phyloP scores from a whole-genome alignment of 1,140 invertebrate genomes.

The Lepidotrigona ventralis region DNA sequence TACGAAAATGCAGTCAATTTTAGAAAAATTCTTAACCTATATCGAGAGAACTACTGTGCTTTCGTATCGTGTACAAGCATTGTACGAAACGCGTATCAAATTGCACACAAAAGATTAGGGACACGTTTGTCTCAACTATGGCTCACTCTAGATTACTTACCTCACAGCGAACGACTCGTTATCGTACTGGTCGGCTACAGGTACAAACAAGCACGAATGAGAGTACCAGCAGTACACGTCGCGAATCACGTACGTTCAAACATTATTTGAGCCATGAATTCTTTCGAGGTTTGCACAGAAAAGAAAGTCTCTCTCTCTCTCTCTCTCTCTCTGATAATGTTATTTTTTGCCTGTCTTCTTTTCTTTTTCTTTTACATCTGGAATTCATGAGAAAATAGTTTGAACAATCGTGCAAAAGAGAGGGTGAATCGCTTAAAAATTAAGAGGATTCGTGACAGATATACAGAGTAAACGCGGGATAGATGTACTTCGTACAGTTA shows the following conservation, averaged over 20 bases:
- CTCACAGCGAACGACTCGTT: background rate
- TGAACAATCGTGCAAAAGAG: background rate
- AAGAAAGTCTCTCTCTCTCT: too few relatives aligned
- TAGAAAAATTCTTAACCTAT: background rate
- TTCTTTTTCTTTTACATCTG: too few relatives aligned
- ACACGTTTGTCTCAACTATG: background rate
- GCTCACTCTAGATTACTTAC: conserved; percentile 4
- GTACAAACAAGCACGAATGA: background rate
- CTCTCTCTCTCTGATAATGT: too few relatives aligned
- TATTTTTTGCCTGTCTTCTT: too few relatives aligned
- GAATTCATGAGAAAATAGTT: background rate
- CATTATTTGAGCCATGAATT: conserved; percentile 38
- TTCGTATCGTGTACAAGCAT: too few relatives aligned
- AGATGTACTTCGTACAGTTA: conserved; percentile 11
- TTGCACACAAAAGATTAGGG: background rate
- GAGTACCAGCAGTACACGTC: background rate
- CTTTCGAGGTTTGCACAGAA: background rate
- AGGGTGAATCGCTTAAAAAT: background rate
- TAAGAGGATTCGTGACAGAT: background rate
- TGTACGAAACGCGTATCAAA: background rate
- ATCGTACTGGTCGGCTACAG: background rate
- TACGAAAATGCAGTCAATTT: background rate
- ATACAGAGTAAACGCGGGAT: background rate
- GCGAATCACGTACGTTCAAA: background rate
- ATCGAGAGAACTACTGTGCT: too few relatives aligned